phyloP scores from a whole-genome alignment of 2,797 vertebrate genomes.

The Tokudaia muenninki region DNA sequence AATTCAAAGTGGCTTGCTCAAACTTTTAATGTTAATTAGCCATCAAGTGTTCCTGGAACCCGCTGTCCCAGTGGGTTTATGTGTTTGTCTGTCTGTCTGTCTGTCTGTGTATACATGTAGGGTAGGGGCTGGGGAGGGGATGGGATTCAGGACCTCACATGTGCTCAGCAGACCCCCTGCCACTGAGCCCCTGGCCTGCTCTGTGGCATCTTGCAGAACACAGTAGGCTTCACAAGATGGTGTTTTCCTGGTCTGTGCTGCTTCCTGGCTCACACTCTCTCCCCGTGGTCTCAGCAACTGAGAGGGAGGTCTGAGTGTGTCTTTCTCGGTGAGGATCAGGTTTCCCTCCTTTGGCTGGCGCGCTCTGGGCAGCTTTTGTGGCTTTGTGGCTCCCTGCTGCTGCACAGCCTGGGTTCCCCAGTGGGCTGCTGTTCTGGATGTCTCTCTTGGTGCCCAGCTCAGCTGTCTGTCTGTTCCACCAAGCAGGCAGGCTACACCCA shows the following conservation, averaged over 20 bases:
- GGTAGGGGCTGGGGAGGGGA: no score
- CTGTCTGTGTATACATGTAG: not conserved
- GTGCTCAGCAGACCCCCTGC: not conserved
- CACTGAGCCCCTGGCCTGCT: not conserved
- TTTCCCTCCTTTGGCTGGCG: not conserved
- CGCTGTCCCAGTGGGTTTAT: not conserved
- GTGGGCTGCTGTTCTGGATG: not conserved
- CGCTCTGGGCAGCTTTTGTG: not conserved
- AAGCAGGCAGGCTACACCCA: not conserved
- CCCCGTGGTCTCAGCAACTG: not conserved
- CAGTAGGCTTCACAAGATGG: not conserved
- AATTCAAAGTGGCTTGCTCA: not conserved
- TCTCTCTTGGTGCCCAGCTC: not conserved
- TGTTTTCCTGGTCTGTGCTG: not conserved
- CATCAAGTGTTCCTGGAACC: not conserved
- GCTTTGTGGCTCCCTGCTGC: not conserved
- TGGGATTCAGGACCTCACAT: not conserved
- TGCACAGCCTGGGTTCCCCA: not conserved
- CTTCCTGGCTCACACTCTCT: constrained; percentile 34
- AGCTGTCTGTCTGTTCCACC: not conserved
- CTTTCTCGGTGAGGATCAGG: not conserved
- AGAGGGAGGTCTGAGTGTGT: not conserved
- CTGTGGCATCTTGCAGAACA: not conserved
- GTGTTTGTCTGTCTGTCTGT: not conserved
- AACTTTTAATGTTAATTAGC: not conserved